phyloP scores from a whole-genome alignment of 2,113 vertebrate genomes.

The Turnix velox region DNA sequence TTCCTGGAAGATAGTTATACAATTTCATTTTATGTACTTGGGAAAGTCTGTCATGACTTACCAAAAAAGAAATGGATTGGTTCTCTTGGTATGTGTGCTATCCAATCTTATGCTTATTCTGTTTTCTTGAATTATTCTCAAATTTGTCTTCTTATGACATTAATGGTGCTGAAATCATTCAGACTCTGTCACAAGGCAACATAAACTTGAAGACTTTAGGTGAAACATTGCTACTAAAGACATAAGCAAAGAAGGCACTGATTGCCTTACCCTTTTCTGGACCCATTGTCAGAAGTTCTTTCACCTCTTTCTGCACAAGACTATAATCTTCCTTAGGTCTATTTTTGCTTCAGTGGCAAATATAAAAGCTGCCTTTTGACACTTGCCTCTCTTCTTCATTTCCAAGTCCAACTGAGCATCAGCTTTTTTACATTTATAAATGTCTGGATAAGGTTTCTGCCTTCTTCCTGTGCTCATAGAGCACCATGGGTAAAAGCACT shows the following conservation, averaged over 20 bases:
- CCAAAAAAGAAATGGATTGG: not conserved
- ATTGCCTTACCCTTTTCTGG: not conserved
- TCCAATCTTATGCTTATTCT: rapidly evolving
- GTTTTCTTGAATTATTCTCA: not conserved
- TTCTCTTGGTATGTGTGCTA: not conserved
- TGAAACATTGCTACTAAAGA: not conserved
- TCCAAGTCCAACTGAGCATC: not conserved
- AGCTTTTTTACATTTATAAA: not conserved
- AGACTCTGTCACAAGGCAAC: not conserved
- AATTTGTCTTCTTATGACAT: not conserved
- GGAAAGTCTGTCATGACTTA: not conserved
- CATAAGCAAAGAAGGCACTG: not conserved
- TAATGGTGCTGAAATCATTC: not conserved
- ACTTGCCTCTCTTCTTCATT: not conserved
- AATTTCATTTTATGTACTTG: not conserved
- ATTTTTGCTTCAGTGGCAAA: not conserved
- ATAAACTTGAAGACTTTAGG: not conserved
- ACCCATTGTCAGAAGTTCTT: not conserved
- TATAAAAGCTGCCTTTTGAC: not conserved
- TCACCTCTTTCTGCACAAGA: not conserved
- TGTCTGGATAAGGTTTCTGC: not conserved
- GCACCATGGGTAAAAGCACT: not conserved
- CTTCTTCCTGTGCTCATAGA: not conserved
- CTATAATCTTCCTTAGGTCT: not conserved
- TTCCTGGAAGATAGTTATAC: not conserved